phyloP scores from a whole-genome alignment of 2,797 vertebrate genomes.

The Hemibagrus guttatus region DNA sequence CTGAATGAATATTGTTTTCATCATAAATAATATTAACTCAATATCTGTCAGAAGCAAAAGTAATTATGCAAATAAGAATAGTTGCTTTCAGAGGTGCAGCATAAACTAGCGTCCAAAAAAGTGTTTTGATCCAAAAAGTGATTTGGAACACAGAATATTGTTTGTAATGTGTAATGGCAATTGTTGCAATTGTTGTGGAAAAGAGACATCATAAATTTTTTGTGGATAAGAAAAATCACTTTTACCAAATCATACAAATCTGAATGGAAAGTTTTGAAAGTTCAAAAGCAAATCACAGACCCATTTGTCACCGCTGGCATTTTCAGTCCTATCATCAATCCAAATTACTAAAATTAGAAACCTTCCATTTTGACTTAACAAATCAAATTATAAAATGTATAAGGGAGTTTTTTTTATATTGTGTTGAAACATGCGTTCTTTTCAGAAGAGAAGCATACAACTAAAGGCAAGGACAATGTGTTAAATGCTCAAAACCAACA shows the following conservation, averaged over 20 bases:
- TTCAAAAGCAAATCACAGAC: slow-evolving; percentile 63
- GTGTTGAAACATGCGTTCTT: slow-evolving; percentile 63
- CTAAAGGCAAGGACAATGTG: slow-evolving; percentile 64
- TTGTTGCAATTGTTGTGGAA: background rate
- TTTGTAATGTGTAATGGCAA: slow-evolving; percentile 13
- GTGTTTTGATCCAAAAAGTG: too few relatives aligned
- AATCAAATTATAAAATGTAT: slow-evolving; percentile 62
- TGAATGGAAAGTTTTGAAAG: slow-evolving; percentile 53
- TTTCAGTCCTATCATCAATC: slow-evolving; percentile 65
- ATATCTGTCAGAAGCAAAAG: slow-evolving; percentile 20
- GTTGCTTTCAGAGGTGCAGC: background rate
- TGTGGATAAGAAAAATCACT: slow-evolving; percentile 61
- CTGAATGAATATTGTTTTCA: slow-evolving; percentile 7
- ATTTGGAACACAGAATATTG: slow-evolving; percentile 3
- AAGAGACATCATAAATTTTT: slow-evolving; percentile 26
- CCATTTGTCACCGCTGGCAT: slow-evolving; percentile 67
- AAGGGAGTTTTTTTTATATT: slow-evolving; percentile 66
- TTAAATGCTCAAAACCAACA: slow-evolving; percentile 74
- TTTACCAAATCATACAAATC: slow-evolving; percentile 67
- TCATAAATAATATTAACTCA: slow-evolving; percentile 9
- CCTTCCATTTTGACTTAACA: slow-evolving; percentile 64
- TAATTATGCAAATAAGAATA: slow-evolving; percentile 13
- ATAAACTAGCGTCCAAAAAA: background rate
- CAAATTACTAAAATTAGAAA: slow-evolving; percentile 67
- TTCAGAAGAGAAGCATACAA: slow-evolving; percentile 65